Evolutionary conservation across 2,888 invertebrate species (phyloP), one percentile per base, ranked within the genome.

Genomic region (Phortica magna): DNA sequence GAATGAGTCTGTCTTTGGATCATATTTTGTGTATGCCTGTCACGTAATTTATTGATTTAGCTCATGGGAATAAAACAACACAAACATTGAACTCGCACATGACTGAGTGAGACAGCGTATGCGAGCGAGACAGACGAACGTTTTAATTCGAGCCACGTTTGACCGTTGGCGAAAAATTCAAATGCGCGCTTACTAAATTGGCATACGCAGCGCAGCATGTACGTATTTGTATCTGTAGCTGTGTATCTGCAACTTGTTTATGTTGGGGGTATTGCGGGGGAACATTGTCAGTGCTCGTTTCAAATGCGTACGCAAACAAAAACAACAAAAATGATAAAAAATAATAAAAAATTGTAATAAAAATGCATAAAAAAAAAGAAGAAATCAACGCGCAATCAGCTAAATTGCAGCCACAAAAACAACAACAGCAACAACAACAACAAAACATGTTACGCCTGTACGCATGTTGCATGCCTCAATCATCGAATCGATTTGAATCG

Each of bases 1-100:
- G 31, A 31, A 31, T 31, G 31, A 31, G 31, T 31, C 31, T 31
- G 22, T 48, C 48, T 68, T 17, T n/a, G 22, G 85, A 85, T 88
- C 88, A 83, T 83, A 80, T 84, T 85, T 88, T 85, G 83, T 85
- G 87, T 90, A 91, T 91, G 89, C 91, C 88, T 89, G 91, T 91
- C 91, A 91, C 91, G 91, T 91, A 91, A 91, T 91, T 91, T 91
- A 91, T 91, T 90, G 91, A 90, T 91, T 91, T 90, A 88, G 87
- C 89, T 90, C 84, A 89, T 90, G 90, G 90, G 90, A 90, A 89
- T 70, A 41, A 31, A 12, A 39, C 17, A 65, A 19, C 39, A 0
- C 31, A 65, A 65, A 65, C 19, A 48, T 22, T 14, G 5, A 70
- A 70, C 12, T 19, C 10, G 19, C 19, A 17, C 9, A 61, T 12